A percentile compares a stretch with the other conserved stretches of the same genome.
Conservation (phyloP, 2,888 invertebrate genomes). For the Trissoscelio sp. region DNA sequence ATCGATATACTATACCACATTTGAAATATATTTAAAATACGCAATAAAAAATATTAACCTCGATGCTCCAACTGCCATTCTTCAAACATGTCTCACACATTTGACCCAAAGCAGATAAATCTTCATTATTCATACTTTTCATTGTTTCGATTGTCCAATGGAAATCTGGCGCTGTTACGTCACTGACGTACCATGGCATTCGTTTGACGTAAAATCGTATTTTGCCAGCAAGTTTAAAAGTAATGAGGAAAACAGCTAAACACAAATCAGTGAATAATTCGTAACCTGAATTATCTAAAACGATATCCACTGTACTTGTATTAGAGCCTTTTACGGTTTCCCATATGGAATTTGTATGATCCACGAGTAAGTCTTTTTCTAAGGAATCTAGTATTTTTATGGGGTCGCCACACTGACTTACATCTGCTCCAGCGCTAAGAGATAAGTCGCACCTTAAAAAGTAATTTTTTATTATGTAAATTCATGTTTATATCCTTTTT, state of each 20-base stretch:
- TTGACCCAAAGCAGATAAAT: slow-evolving; percentile 84
- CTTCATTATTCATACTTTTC: slow-evolving; percentile 71
- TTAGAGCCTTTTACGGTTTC: slow-evolving; percentile 81
- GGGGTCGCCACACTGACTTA: slow-evolving; percentile 85
- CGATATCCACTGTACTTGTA: slow-evolving; percentile 85
- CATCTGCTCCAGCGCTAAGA: slow-evolving; percentile 89
- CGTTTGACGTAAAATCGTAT: slow-evolving; percentile 93
- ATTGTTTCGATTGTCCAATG: slow-evolving; percentile 87
- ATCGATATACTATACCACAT: too few species aligned
- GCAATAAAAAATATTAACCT: slow-evolving; percentile 71
- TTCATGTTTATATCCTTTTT: neutral
- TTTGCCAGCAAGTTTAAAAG: slow-evolving; percentile 85
- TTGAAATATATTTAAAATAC: too few species aligned
- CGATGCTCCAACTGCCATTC: slow-evolving; percentile 83
- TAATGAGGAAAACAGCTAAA: slow-evolving; percentile 91
- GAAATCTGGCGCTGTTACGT: slow-evolving; percentile 91
- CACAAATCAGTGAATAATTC: slow-evolving; percentile 96
- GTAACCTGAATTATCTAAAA: slow-evolving; percentile 97
- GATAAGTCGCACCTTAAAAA: slow-evolving; percentile 92
- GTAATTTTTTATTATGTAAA: neutral
- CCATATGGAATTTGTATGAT: slow-evolving; percentile 87
- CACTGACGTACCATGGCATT: slow-evolving; percentile 98
- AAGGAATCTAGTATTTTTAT: slow-evolving; percentile 85
- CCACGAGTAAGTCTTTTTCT: slow-evolving; percentile 86
- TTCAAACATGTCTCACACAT: slow-evolving; percentile 86